Evolutionary conservation across 2,113 vertebrate genomes (phyloP), one percentile per base, ranked within the genome.

Genomic region (Callipepla californica): DNA sequence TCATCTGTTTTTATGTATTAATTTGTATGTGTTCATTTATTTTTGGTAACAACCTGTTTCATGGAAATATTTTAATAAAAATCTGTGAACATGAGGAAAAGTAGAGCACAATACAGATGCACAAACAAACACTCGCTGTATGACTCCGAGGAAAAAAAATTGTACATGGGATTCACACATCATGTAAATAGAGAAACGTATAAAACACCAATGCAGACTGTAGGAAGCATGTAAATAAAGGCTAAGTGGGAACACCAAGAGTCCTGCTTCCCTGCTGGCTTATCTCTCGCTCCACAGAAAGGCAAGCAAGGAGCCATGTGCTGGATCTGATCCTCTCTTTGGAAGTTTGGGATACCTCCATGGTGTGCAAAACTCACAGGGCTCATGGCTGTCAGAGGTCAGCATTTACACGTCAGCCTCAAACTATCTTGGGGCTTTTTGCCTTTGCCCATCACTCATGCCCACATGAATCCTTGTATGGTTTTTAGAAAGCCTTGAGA

Each of bases 41-140:
- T 96, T 96, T 93, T 95, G 93, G 96, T 97, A 96, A 59, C 95
- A 96, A 96, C 96, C 96, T 96, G 97, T 95, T 96, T 96, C 87
- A 93, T 92, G 91, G 93, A 95, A 97, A 97, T 94, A 97, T 96
- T 97, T 97, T 97, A 97, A 97, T 97, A 97, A 96, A 97, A 97
- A 97, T 94, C 97, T 96, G 97, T 97, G 96, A 97, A 96, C 95
- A 97, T 96, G 96, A 96, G 89, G 97, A 94, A 92, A 96, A 96
- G 92, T 77, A 92, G 87, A 94, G 91, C 93, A 94, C 86, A 96
- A 96, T 95, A 96, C 96, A 96, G 96, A 95, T 96, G 95, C 93
- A 96, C 96, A 96, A 95, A 94, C 94, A 96, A 97, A 97, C 95
- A 91, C 94, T 89, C 50, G 3, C 94, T 96, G 92, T 85, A 89